Base-by-base conservation (phyloP, 1,140 invertebrate species). In the Lordiphosa clarofinis region DNA sequence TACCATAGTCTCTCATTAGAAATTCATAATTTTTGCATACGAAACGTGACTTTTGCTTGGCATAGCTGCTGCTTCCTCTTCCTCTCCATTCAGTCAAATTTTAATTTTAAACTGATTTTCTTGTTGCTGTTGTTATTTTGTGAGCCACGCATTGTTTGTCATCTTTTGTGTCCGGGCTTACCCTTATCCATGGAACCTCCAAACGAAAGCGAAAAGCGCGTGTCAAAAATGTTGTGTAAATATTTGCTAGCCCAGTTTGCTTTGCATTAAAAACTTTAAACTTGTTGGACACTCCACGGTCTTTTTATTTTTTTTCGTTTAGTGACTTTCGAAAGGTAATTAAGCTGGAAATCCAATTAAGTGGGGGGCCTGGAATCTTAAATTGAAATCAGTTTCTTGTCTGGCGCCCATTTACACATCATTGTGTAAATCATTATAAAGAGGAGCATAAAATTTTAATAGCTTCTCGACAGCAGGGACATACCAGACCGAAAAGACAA, bases 341-440 rank as follows among this genome's bases (percentile, higher is more conserved):
- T 82, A 81, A 82, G 67, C 56, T 40, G 66, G 55, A 82, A 82
- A 82, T 84, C 74, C 78, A 82, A 82, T 82, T 82, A 82, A 73
- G 64, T 75, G 76, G 47, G 44, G 47, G 44, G 50, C 11, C 33
- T 37, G 42, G 52, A 61, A 81, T 81, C 76, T 84, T 59, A 84
- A 82, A 82, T 76, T 82, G 56, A 82, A 82, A 82, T 82, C 76
- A 69, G 63, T 73, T 42, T 38, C 49, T 58, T 58, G 73, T 72
- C 72, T 69, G 53, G 53, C 76, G 58, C 63, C 68, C 57, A 84
- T 82, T 82, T 62, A 58, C 76, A 84, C 78, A 82, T 82, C 76
- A 84, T 82, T 73, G 67, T 69, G 62, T 55, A 73, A 82, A 82
- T 82, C 76, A 82, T 82, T 82, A 65, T 84, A 82, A 84, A 82